Evolutionary conservation across 2,113 vertebrate species (phyloP), one percentile per base, ranked within the genome.

Genomic region (Xiphias gladius): DNA sequence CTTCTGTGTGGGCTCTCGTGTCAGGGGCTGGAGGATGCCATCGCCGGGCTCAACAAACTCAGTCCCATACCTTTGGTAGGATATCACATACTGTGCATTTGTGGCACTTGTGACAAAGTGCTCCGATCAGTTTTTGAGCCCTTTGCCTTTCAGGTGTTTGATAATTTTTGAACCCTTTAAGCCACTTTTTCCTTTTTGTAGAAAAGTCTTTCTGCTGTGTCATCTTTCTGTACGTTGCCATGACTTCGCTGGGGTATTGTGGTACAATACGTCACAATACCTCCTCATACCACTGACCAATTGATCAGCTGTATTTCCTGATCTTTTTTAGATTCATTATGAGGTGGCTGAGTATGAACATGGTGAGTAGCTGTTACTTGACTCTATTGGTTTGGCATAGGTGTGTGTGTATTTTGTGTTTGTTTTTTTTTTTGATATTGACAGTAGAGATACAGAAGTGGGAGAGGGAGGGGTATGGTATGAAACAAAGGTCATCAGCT

Each of bases 1-100:
- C 94, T 94, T 17, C 88, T 95, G 86, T 91, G 82, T 72, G 94
- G 92, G 2, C 6, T 95, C 26, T 84, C 94, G 0, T 84, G 84
- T 37, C 46, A 39, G n/a, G 90, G 94, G 48, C 20, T 95, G 61
- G 94, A 95, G 46, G 92, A 95, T 3, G 72, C 88, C 28, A 90
- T 94, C 1, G 91, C 89, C 14, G 35, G 52, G 1, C 80, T 95
- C 39, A 93, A 92, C 73, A 79, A 92, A 76, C 66, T 89, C 74
- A 83, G 26, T 6, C 79, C 86, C 28, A 41, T 41, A 0, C 17
- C 66, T 35, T 43, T 90, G 94, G 95, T 95, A 90, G n/a, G 80
- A 61, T 4, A 8, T 46, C 19, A 2, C 24, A 54, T 7, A 24
- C 32, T 35, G 32, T 35, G 6, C 30, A 54, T 13, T 28, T 20